Evolutionary conservation across 2,888 invertebrate genomes (phyloP).

Genomic region (Pandemis corylana): DNA sequence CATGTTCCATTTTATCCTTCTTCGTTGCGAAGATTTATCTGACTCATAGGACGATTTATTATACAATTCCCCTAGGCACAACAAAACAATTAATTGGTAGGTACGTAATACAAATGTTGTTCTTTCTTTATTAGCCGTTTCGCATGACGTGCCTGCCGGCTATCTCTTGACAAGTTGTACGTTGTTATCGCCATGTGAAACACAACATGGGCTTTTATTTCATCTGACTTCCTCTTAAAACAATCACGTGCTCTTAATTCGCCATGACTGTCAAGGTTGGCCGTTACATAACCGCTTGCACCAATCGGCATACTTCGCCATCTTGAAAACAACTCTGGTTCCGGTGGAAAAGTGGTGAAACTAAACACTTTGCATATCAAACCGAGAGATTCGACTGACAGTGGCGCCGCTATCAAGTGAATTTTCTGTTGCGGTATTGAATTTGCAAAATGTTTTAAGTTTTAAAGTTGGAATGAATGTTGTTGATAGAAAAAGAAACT

Average conservation of each 20-base stretch:
- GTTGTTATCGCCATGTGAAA: neutral
- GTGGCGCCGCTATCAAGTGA: neutral
- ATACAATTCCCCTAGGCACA: neutral
- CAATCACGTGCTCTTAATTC: constrained; percentile 12
- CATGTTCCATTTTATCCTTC: neutral
- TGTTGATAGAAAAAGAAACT: constrained; percentile 20
- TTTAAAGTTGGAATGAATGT: neutral
- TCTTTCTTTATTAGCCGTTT: neutral
- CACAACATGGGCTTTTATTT: neutral
- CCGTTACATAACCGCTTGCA: constrained; percentile 29
- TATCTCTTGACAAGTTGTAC: neutral
- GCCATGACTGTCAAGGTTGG: constrained; percentile 37
- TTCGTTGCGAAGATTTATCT: neutral
- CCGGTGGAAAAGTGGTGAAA: constrained; percentile 5
- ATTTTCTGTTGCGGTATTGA: neutral
- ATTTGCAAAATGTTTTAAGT: constrained; percentile 7
- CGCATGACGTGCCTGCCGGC: neutral
- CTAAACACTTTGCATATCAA: constrained; percentile 8
- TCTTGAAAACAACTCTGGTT: constrained; percentile 13
- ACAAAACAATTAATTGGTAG: neutral
- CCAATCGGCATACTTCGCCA: constrained; percentile 13
- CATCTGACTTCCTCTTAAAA: constrained; percentile 5
- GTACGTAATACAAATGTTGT: neutral
- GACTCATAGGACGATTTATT: neutral
- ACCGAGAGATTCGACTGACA: neutral